phyloP scores from a whole-genome alignment of 2,797 vertebrate species.

The Cynodonichthys magdalenae region DNA sequence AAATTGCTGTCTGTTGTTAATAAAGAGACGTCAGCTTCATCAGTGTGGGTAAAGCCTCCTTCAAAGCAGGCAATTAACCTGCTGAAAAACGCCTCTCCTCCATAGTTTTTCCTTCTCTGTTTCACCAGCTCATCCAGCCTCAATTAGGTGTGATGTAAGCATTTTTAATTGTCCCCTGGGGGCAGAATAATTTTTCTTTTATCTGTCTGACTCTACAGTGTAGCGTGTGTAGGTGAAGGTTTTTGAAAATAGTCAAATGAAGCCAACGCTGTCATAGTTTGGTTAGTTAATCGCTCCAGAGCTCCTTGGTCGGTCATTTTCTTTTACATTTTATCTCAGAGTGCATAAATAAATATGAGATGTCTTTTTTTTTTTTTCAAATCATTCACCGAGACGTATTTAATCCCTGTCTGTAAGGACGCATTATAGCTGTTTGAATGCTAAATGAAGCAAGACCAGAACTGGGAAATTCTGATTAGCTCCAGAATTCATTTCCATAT shows the following conservation, averaged over 20 bases:
- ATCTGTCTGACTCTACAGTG: slow-evolving; percentile 19
- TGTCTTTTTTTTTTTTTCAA: slow-evolving; percentile 32
- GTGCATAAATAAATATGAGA: slow-evolving; percentile 31
- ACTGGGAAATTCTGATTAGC: slow-evolving; percentile 56
- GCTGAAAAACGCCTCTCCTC: slow-evolving; percentile 34
- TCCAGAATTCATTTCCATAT: slow-evolving; percentile 43
- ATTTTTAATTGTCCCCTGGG: slow-evolving; percentile 46
- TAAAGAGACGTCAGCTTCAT: slow-evolving; percentile 35
- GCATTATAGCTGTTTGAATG: slow-evolving; percentile 43
- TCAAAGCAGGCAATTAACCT: slow-evolving; percentile 64
- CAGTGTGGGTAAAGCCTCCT: slow-evolving; percentile 44
- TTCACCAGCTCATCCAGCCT: slow-evolving; percentile 31
- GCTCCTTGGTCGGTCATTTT: slow-evolving; percentile 30
- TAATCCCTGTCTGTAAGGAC: slow-evolving; percentile 50
- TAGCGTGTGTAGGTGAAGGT: slow-evolving; percentile 24
- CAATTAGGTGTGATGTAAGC: slow-evolving; percentile 42
- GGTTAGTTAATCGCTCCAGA: slow-evolving; percentile 17
- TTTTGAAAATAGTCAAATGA: slow-evolving; percentile 28
- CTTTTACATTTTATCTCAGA: slow-evolving; percentile 37
- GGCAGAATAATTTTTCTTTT: slow-evolving; percentile 7
- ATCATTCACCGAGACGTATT: slow-evolving; percentile 51
- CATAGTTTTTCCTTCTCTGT: slow-evolving; percentile 20
- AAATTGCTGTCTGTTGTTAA: slow-evolving; percentile 24
- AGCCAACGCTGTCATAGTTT: slow-evolving; percentile 13
- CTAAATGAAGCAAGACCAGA: slow-evolving; percentile 49